Percentiles rank a stretch among this genome's conserved stretches.
phyloP scores from a whole-genome alignment of 2,113 vertebrate species.

The Lophius piscatorius region DNA sequence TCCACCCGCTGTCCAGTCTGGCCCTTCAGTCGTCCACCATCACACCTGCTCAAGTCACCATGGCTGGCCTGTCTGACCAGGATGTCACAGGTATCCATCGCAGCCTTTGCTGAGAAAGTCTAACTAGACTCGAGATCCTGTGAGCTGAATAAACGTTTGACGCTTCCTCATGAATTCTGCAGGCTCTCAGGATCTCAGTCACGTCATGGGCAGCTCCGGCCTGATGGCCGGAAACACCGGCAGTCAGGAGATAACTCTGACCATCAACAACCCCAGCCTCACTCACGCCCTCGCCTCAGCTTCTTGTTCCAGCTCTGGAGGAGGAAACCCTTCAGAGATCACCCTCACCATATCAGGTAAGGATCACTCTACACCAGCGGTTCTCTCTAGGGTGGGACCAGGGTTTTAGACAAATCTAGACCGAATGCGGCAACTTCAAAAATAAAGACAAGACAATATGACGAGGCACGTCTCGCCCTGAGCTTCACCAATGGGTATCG shows the following conservation, averaged over 20 bases:
- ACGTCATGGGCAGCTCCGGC: constrained; percentile 87
- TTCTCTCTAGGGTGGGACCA: too few relatives aligned
- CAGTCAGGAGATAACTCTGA: constrained; percentile 94
- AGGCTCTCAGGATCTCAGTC: constrained; percentile 91
- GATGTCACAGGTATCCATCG: constrained; percentile 76
- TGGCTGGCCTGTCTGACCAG: constrained; percentile 87
- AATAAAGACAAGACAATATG: too few relatives aligned
- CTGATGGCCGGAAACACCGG: constrained; percentile 82
- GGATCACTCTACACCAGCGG: not conserved
- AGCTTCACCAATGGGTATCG: too few relatives aligned
- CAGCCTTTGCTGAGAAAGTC: too few relatives aligned
- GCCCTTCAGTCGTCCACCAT: constrained; percentile 86
- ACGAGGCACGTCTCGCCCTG: too few relatives aligned
- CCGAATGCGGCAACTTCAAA: too few relatives aligned
- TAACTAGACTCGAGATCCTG: not conserved
- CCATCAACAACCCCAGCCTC: constrained; percentile 95
- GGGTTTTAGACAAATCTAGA: too few relatives aligned
- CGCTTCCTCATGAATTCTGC: constrained; percentile 9
- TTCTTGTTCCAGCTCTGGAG: constrained; percentile 69
- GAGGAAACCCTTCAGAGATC: constrained; percentile 90
- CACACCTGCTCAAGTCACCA: constrained; percentile 84
- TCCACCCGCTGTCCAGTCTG: constrained; percentile 91
- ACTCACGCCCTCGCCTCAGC: constrained; percentile 90
- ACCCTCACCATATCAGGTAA: constrained; percentile 96
- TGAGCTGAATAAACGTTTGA: not conserved